Evolutionary conservation across 2,888 invertebrate species (phyloP).

Genomic region (Girardia tigrina): DNA sequence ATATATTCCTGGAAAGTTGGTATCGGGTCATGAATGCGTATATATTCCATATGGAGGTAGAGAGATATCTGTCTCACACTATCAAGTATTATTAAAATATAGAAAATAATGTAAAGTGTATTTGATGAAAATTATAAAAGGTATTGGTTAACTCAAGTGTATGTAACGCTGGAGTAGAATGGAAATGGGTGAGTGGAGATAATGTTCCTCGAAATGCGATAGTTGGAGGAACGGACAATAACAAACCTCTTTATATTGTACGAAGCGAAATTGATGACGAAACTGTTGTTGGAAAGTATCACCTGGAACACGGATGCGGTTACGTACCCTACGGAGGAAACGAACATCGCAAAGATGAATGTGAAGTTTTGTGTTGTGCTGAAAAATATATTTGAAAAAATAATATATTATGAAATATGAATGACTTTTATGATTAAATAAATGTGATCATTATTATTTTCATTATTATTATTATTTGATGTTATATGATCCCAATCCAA

Average conservation of each 20-base stretch:
- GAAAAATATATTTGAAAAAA: background rate
- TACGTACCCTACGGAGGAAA: background rate
- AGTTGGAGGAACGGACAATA: background rate
- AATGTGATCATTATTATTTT: too few relatives aligned
- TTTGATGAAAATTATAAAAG: background rate
- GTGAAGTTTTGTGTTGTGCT: background rate
- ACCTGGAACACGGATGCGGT: background rate
- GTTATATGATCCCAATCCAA: too few relatives aligned
- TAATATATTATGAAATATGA: too few relatives aligned
- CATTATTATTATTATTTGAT: too few relatives aligned
- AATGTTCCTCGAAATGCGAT: background rate
- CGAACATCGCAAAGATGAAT: background rate
- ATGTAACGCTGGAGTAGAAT: background rate
- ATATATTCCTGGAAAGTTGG: conserved; percentile 1
- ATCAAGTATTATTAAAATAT: background rate
- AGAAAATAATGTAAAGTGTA: background rate
- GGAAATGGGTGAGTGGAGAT: background rate
- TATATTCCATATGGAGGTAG: conserved; percentile 21
- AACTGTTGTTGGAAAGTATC: conserved; percentile 4
- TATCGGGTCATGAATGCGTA: background rate
- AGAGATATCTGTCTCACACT: background rate
- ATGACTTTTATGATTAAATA: too few relatives aligned
- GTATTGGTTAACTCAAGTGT: background rate
- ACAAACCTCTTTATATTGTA: background rate
- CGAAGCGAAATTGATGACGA: background rate